Evolutionary conservation across 2,888 invertebrate genomes (phyloP), one percentile per base, ranked within the genome.

Genomic region (Hypomecis atomaria): DNA sequence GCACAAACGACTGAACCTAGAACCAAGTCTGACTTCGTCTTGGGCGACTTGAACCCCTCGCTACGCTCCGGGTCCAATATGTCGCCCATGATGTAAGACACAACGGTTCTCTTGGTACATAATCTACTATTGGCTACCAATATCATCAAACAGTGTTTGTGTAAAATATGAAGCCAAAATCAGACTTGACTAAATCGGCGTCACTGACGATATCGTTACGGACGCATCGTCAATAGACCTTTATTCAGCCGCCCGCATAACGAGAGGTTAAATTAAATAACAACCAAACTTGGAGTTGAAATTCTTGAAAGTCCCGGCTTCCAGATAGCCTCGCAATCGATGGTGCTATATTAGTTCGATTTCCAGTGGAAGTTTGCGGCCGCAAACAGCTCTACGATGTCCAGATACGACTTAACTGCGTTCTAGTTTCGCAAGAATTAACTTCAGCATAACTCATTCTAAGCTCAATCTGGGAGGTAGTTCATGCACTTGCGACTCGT

Each of bases 241-340:
- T 23, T 23, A 23, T 81, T 81, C 82, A 81, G 77, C 81, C 80
- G 81, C 86, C 87, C 87, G 88, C 85, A 87, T 87, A 84, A 85
- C 86, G 84, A 87, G 85, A 87, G 87, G 84, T 85, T 85, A 86
- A 91, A 90, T 91, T 89, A 89, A 91, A 91, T 90, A 90, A 87
- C 85, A 88, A 84, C 82, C 76, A 86, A 89, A 88, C 85, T 88
- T 87, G 52, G 59, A 66, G 65, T 54, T 58, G 50, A 59, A 66
- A 65, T 53, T 61, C 63, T 58, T 56, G 42, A 71, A 63, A 55
- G 54, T 59, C 50, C 42, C 62, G 57, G 56, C 58, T 55, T 57
- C 37, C 50, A 49, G 57, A 58, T 55, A 54, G 49, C 55, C 36
- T 63, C 58, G 58, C 40, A 62, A 61, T 58, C 45, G 66, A 67